Percentiles rank a stretch among this genome's conserved stretches.
These are phyloP conservation scores for Hippocampus abdominalis DNA, from an alignment of 2,113 vertebrate species.

Conservation along the genomic window DNA sequence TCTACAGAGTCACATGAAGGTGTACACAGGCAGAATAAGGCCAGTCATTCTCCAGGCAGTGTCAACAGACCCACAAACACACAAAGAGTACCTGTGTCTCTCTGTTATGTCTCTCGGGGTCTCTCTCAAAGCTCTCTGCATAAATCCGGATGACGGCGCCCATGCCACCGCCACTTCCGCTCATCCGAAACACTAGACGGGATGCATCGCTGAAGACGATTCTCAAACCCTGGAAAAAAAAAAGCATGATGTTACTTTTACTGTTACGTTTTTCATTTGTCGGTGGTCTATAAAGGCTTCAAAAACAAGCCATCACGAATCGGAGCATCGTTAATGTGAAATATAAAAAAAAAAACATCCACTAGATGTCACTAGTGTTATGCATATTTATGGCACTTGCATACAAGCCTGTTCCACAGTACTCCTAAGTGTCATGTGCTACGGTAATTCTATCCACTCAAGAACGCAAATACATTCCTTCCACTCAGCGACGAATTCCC, in stretches of 20 bases:
- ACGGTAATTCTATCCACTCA: neutral
- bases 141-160: slow-evolving; percentile 89
- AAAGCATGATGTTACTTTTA: neutral
- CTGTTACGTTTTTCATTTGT: neutral
- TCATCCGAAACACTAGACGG: slow-evolving; percentile 89
- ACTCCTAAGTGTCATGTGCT: neutral
- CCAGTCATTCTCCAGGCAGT: neutral
- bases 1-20: neutral
- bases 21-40: neutral
- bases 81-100: slow-evolving; percentile 85
- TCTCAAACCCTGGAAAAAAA: slow-evolving; percentile 79
- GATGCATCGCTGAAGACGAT: slow-evolving; percentile 88
- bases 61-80: slow-evolving; percentile 1
- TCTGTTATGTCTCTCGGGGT: slow-evolving; percentile 85
- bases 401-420: neutral
- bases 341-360: slow-evolving; percentile 19
- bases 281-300: neutral
- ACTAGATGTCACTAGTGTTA: slow-evolving; percentile 56
- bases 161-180: slow-evolving; percentile 84
- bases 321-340: neutral
- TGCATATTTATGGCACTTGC: neutral
- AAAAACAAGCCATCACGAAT: neutral
- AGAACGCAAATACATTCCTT: neutral
- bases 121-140: slow-evolving; percentile 91
- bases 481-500: too few relatives aligned